phyloP scores from a whole-genome alignment of 2,888 invertebrate genomes.

The Torymus texanus region DNA sequence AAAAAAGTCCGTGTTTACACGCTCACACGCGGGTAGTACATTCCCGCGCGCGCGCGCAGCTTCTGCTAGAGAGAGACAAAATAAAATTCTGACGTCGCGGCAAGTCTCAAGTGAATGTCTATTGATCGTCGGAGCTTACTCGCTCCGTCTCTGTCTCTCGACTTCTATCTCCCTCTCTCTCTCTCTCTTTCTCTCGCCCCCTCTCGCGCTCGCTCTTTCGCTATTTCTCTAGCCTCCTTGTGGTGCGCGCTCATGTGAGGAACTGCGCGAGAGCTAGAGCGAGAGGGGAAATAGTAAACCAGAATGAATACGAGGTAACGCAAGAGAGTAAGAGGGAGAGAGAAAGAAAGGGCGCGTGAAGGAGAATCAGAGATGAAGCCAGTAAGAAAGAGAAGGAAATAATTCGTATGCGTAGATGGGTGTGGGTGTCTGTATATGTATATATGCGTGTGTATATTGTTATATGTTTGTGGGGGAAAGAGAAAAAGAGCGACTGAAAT shows the following conservation, averaged over 20 bases:
- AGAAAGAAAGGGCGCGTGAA: background rate
- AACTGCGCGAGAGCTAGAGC: slow-evolving; percentile 8
- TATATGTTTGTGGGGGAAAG: background rate
- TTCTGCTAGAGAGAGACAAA: slow-evolving; percentile 20
- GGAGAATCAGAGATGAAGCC: background rate
- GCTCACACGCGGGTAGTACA: background rate
- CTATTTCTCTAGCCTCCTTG: slow-evolving; percentile 16
- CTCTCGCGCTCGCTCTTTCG: slow-evolving; percentile 6
- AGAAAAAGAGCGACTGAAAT: background rate
- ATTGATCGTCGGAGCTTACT: slow-evolving; percentile 51
- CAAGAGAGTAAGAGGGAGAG: background rate
- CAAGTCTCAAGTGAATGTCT: slow-evolving; percentile 56
- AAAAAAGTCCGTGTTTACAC: no score
- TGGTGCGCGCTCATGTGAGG: slow-evolving; percentile 35
- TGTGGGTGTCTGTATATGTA: no score
- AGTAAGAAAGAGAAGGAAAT: slow-evolving; percentile 4
- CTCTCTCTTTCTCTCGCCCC: slow-evolving; percentile 16
- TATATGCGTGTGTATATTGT: no score
- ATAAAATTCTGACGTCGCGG: slow-evolving; percentile 52
- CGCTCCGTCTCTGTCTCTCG: slow-evolving; percentile 29
- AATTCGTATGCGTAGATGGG: no score
- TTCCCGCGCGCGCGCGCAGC: background rate
- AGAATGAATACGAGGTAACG: background rate
- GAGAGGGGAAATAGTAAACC: background rate
- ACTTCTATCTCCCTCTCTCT: slow-evolving; percentile 16